Evolutionary conservation across 2,797 vertebrate species (phyloP), one percentile per base, ranked within the genome.

Genomic region (Choloepus didactylus): DNA sequence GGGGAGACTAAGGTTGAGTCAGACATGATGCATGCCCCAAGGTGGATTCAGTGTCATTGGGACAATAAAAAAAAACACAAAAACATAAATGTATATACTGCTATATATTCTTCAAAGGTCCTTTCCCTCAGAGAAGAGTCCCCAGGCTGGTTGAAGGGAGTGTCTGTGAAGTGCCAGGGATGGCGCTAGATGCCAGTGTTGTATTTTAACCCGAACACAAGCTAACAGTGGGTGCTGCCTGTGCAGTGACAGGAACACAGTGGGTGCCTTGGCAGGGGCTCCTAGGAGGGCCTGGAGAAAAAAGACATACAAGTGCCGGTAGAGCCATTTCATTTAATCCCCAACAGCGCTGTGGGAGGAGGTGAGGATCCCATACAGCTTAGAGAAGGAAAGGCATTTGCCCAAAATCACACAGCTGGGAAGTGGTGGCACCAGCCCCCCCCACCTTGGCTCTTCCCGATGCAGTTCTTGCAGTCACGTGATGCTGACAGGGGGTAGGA

Each of bases 271-370:
- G 19, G 25, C 19, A 29, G 86, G 51, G 29, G 1, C 29, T 49
- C 49, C 49, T 11, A 12, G 35, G 19, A 27, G 56, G 72, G 64
- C 29, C 73, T 69, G 25, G 35, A 46, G 69, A 82, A 31, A 56
- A 29, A 69, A 7, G 49, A 46, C 59, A 25, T 1, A 44, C 41
- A 11, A 5, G 54, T 19, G 5, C 31, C 29, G 12, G 38, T 31
- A 35, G 31, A 46, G 23, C 16, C 3, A 3, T 16, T 49, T 60
- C n/a, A 41, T 0, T 6, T 21, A 41, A 31, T 25, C 44, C 51
- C n/a, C 44, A 0, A 0, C 41, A 31, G 46, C 62, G 73, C 60
- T 3, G 0, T 31, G 35, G 79, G 9, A 8, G 73, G 1, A 35
- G 67, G 66, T 14, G 67, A 29, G 41, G 41, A 44, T 44, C 41